These are phyloP conservation scores for Tethea ocularis DNA, from an alignment of 2,888 invertebrate genomes.

Conservation along the genomic window DNA sequence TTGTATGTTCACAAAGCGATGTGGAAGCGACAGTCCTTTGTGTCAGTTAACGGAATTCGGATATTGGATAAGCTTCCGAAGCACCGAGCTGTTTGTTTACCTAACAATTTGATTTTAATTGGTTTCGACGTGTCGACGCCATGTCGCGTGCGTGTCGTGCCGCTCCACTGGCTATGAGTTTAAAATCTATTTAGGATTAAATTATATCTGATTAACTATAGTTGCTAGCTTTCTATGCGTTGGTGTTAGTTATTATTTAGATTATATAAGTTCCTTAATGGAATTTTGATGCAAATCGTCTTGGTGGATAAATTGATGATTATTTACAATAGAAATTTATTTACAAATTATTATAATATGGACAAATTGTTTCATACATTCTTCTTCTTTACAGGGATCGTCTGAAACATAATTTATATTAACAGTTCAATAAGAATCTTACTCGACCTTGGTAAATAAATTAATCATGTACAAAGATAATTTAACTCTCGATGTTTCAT, in stretches of 20 bases:
- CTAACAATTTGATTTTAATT: slow-evolving; percentile 74
- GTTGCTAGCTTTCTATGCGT: not conserved
- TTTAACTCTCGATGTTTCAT: not conserved
- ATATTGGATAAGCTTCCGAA: slow-evolving; percentile 72
- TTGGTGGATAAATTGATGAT: not conserved
- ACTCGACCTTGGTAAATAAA: not conserved
- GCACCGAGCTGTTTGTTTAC: slow-evolving; percentile 57
- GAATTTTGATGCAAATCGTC: not conserved
- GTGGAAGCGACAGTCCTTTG: slow-evolving; percentile 72
- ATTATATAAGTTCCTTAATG: not conserved
- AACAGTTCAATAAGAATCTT: not conserved
- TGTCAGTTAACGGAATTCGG: slow-evolving; percentile 71
- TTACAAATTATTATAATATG: too few species aligned
- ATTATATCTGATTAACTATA: not conserved
- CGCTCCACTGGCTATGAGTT: slow-evolving; percentile 8
- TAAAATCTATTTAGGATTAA: not conserved
- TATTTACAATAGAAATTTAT: too few species aligned
- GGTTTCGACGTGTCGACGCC: slow-evolving; percentile 48
- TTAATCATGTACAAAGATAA: not conserved
- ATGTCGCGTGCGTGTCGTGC: slow-evolving; percentile 21
- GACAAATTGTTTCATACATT: too few species aligned
- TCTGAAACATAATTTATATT: too few species aligned
- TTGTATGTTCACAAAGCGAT: slow-evolving; percentile 55
- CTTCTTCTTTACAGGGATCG: too few species aligned
- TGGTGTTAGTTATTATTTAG: not conserved